Conservation (phyloP, 2,797 vertebrate species). For the Sebastes hubbsi region DNA sequence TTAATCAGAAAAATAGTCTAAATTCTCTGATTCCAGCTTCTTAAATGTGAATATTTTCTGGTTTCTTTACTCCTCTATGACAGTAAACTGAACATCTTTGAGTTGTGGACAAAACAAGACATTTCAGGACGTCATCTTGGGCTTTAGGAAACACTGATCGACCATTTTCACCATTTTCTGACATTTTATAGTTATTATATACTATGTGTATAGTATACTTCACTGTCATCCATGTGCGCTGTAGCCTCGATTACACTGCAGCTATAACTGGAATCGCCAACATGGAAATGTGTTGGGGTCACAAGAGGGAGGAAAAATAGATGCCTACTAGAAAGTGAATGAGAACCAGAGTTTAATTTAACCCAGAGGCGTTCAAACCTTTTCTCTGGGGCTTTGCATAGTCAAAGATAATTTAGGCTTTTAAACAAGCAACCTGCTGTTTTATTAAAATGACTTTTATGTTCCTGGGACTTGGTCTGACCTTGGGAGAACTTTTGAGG, state of each 20-base stretch:
- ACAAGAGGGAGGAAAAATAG: background rate
- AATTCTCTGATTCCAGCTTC: too few species aligned
- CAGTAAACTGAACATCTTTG: too few species aligned
- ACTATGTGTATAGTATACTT: background rate
- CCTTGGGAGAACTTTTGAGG: background rate
- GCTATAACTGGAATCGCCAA: constrained; percentile 61
- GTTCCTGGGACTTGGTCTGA: background rate
- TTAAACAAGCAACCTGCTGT: background rate
- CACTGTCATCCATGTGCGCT: constrained; percentile 18
- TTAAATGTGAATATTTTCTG: too few species aligned
- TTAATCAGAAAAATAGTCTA: too few species aligned
- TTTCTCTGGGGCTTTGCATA: constrained; percentile 4
- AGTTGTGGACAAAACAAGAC: too few species aligned
- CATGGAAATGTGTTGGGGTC: constrained; percentile 45
- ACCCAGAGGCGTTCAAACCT: background rate
- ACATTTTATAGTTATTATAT: too few species aligned
- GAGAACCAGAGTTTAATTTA: constrained; percentile 23
- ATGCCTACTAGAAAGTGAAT: constrained; percentile 1
- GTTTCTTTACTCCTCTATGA: too few species aligned
- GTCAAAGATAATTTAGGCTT: constrained; percentile 10
- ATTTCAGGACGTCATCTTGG: too few species aligned
- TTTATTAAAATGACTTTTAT: constrained; percentile 4
- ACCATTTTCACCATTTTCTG: too few species aligned
- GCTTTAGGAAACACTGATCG: too few species aligned
- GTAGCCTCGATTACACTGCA: constrained; percentile 33